Base-by-base conservation (phyloP, 2,797 vertebrate species). In the Bradypodion pumilum region DNA sequence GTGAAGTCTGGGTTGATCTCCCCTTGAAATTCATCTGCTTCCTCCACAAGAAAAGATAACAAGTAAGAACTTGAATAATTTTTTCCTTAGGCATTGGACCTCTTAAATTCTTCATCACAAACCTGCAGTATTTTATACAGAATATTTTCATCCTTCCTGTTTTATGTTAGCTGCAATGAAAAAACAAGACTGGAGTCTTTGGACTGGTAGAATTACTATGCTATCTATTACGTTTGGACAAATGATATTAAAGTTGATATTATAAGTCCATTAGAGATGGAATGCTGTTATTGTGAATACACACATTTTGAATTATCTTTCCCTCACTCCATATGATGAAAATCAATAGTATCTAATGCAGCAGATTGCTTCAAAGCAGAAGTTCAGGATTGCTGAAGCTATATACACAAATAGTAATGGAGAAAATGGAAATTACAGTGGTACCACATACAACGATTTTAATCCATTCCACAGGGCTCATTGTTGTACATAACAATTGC, bases 61-160 rank as follows among this genome's bases (percentile, higher is more conserved):
- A 12, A 19, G 80, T 44, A 87, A 82, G 89, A 90, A 85, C 59
- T 81, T 56, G 42, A 90, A 90, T 79, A 87, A 87, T 88, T 9
- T 82, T 82, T 90, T 86, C 69, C 88, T 52, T 83, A 81, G 75
- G 60, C 65, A 80, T 82, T 80, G 78, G 76, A 77, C 59, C 85
- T 85, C 29, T 89, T 85, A 37, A 86, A 62, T 88, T 89, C 44
- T 82, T 65, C 27, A 85, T 89, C 91, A 89, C 90, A 90, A 83
- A 72, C 44, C 88, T 32, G 42, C 85, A 86, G 13, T 76, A 85
- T 91, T 93, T 89, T 60, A 76, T 84, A 86, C 79, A 88, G 85
- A 49, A 73, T 78, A 86, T 87, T 59, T 88, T 15, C 16, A 7
- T 27, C 21, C 56, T 75, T 85, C 40, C 42, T 75, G 76, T 65